Conservation (phyloP, 2,797 vertebrate species). For the Falco berigora region DNA sequence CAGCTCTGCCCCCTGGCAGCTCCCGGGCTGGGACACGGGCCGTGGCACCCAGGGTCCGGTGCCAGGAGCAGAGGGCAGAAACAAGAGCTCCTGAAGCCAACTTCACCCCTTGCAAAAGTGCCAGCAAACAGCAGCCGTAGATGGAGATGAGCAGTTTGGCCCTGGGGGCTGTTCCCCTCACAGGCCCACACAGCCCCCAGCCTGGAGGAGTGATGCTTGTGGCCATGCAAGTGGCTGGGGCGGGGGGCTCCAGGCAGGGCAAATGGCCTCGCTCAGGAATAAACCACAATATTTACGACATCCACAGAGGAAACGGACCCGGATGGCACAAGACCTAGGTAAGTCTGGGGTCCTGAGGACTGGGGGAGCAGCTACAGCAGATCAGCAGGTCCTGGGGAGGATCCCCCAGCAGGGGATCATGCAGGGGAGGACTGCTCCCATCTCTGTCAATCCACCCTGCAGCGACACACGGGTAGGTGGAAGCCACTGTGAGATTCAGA, state of each 20-base stretch:
- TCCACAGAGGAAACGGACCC: background rate
- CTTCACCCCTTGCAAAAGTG: background rate
- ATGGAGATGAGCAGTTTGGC: background rate
- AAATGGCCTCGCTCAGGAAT: background rate
- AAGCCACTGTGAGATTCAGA: background rate
- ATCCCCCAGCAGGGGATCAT: background rate
- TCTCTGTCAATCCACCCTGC: background rate
- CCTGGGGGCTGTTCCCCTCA: background rate
- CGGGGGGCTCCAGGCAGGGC: background rate
- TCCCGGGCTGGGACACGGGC: background rate
- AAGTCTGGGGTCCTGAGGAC: background rate
- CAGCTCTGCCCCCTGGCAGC: background rate
- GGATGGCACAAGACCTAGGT: fast-evolving
- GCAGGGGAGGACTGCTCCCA: background rate
- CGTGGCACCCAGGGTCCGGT: background rate
- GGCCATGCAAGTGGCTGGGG: background rate
- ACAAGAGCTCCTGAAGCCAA: background rate
- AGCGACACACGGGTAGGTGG: background rate
- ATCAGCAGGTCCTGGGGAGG: background rate
- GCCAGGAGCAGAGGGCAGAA: background rate
- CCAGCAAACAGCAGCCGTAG: background rate
- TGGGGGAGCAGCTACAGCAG: background rate
- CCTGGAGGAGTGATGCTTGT: fast-evolving
- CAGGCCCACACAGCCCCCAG: background rate
- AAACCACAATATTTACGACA: background rate